These are phyloP conservation scores for Acrobasis consociella DNA, from an alignment of 2,888 invertebrate species.

Conservation along the genomic window DNA sequence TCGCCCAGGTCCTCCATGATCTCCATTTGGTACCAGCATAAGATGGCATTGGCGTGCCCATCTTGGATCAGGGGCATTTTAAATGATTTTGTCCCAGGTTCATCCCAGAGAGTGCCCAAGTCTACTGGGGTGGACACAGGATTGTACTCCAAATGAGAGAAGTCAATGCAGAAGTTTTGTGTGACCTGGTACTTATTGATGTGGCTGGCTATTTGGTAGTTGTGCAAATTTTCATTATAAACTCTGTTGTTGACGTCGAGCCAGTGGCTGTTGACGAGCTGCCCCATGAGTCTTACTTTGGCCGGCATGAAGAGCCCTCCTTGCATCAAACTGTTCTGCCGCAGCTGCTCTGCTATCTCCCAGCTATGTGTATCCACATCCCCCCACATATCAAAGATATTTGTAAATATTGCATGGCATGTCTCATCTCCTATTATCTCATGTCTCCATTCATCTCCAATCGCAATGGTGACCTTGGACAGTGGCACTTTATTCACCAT, in stretches of 20 bases:
- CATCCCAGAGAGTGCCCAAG: conserved; percentile 47
- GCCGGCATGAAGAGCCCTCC: conserved; percentile 80
- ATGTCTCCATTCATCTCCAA: conserved; percentile 55
- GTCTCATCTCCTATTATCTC: conserved; percentile 51
- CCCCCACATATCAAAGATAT: conserved; percentile 82
- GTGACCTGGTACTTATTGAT: conserved; percentile 84
- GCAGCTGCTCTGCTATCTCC: conserved; percentile 51
- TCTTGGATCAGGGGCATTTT: conserved; percentile 53
- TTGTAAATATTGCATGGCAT: conserved; percentile 80
- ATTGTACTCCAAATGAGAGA: conserved; percentile 62
- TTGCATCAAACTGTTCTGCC: conserved; percentile 56
- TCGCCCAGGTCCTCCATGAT: conserved; percentile 59
- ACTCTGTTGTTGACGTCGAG: conserved; percentile 82
- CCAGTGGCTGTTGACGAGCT: conserved; percentile 84
- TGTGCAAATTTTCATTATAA: conserved; percentile 79
- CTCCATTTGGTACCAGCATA: conserved; percentile 82
- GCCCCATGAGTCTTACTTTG: conserved; percentile 75
- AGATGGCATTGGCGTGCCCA: conserved; percentile 74
- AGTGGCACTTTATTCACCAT: conserved; percentile 63
- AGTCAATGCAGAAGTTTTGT: conserved; percentile 79
- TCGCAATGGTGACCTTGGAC: conserved; percentile 61
- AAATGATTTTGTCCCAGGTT: conserved; percentile 40
- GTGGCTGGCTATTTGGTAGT: conserved; percentile 77
- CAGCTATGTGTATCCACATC: conserved; percentile 72
- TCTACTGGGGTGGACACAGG: conserved; percentile 58